Conservation (phyloP, 2,113 vertebrate species). For the Eulacestoma nigropectus region DNA sequence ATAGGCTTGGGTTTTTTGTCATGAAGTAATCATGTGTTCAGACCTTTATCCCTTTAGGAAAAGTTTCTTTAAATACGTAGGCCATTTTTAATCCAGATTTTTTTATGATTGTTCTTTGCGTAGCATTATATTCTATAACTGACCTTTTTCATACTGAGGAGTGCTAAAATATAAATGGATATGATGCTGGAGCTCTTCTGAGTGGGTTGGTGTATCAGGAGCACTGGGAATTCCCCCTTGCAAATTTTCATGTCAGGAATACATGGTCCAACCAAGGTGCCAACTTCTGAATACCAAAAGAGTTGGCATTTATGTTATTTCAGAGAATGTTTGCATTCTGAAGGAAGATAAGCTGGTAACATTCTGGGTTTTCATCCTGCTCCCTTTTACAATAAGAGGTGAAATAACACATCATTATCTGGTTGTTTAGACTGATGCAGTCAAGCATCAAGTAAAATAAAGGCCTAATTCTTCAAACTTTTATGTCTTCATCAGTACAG, state of each 20-base stretch:
- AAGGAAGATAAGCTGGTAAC: background rate
- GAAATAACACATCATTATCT: background rate
- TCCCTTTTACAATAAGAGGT: background rate
- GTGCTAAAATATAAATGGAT: background rate
- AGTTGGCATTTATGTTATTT: background rate
- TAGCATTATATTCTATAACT: background rate
- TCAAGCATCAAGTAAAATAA: background rate
- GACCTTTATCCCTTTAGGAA: background rate
- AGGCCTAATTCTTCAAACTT: background rate
- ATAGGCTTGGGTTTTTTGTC: accelerated
- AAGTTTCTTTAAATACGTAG: background rate
- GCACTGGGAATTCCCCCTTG: background rate
- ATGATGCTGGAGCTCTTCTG: background rate
- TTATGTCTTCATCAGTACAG: background rate
- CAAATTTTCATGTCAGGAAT: background rate
- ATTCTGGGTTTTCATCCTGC: background rate
- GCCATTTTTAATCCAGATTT: background rate
- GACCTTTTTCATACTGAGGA: background rate
- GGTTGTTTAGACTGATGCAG: background rate
- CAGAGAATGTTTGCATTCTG: background rate
- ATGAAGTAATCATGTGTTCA: background rate
- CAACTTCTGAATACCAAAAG: background rate
- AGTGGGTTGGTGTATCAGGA: background rate
- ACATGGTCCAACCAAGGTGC: background rate
- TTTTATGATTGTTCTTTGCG: background rate